These are phyloP conservation scores for Papilio aristodemus DNA, from an alignment of 1,140 invertebrate species.

Conservation along the genomic window DNA sequence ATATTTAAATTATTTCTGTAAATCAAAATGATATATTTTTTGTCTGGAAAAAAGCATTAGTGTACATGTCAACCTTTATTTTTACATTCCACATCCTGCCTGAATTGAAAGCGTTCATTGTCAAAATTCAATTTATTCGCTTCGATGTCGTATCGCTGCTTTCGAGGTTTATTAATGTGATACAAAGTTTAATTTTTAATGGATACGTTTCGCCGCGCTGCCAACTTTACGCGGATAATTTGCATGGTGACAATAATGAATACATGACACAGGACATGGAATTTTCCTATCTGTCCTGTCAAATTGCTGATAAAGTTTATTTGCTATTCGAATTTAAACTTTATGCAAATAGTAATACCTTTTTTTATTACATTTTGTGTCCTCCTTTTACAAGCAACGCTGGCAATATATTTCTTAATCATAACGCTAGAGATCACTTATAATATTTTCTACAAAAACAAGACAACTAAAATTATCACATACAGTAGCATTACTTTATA, in stretches of 20 bases:
- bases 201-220: conserved; percentile 46
- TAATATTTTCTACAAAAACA: too few species aligned
- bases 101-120: conserved; percentile 22
- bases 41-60: conserved; percentile 17
- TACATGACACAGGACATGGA: conserved; percentile 27
- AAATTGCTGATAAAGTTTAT: background rate
- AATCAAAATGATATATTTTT: too few species aligned
- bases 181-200: conserved; percentile 59
- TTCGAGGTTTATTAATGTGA: conserved; percentile 57
- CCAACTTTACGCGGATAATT: conserved; percentile 46
- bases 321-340: conserved; percentile 5
- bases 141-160: conserved; percentile 45
- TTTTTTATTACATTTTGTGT: too few species aligned
- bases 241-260: conserved; percentile 46
- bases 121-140: conserved; percentile 53
- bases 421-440: too few species aligned
- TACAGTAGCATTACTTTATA: conserved; percentile 38
- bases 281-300: conserved; percentile 24
- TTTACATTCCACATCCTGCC: conserved; percentile 5
- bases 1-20: too few species aligned
- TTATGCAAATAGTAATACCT: too few species aligned
- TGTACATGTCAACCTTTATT: background rate
- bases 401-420: too few species aligned
- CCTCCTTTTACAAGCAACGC: too few species aligned
- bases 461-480: too few species aligned